Base-by-base conservation (phyloP, 2,797 vertebrate species). In the Peromyscus eremicus region DNA sequence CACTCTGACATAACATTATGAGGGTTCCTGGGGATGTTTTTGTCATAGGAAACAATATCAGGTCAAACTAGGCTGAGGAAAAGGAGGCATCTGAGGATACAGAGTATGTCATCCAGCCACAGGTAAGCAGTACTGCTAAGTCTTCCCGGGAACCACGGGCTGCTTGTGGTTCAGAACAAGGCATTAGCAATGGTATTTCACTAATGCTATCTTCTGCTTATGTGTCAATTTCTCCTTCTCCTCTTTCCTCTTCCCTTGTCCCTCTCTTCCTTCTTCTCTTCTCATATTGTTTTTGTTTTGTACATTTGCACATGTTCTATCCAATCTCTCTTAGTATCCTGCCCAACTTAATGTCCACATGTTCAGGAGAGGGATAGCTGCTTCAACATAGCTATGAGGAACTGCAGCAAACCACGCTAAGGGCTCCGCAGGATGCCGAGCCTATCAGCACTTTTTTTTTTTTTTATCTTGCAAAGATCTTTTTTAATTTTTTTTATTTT, bases 1-100 rank as follows among this genome's bases (percentile, higher is more conserved):
- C 34, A 52, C 29, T 32, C 6, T 2, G 57, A 80, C 14, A 14
- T 10, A 17, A 62, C 40, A 92, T 34, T 40, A 43, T 34, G 10
- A 91, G 64, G 57, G 64, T 81, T 94, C 89, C 80, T 49, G 34
- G 40, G 37, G 52, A 68, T 91, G 55, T 29, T 89, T 84, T 91
- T 86, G 13, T 79, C 82, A 17, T 43, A 95, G 68, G 32, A 23
- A 77, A 62, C 2, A 62, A 76, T 32, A 85, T 66, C 29, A 68
- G 40, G 79, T 82, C 68, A 85, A 66, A 46, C 8, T 66, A 52
- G 19, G 19, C 40, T 77, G 57, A 68, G 43, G 43, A 5, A n/a
- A 66, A 83, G 37, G 37, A 92, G 52, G 68, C 11, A 3, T 14
- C 8, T 66, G 77, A 82, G 25, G 46, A 25, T 46, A 25, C 32